Base-by-base conservation (phyloP, 1,140 invertebrate genomes). In the Calosoma granatense region DNA sequence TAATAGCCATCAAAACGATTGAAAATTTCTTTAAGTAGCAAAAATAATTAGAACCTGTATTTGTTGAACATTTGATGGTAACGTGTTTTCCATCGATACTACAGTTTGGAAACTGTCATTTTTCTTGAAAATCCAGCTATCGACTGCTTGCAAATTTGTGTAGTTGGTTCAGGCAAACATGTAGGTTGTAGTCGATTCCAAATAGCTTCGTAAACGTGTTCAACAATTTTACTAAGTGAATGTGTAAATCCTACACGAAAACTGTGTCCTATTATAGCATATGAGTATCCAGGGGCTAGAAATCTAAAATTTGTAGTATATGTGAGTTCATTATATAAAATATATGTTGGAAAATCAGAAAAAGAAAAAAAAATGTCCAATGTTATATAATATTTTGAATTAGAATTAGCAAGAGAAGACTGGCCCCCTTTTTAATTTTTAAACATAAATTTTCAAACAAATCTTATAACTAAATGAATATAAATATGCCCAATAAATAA, bases 71-170 rank as follows among this genome's bases (percentile, higher is more conserved):
- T 57, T 70, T 64, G 30, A 75, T 70, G 22, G 62, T 58, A 20
- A 76, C 55, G 58, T 77, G 72, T 60, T 76, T 77, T 3, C 72
- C 70, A 62, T 77, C 74, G 9, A 77, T 64, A 26, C 66, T 65
- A 2, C n/a, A n/a, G n/a, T n/a, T n/a, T n/a, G n/a, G n/a, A n/a
- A n/a, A n/a, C n/a, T n/a, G n/a, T n/a, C n/a, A n/a, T n/a, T n/a
- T n/a, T n/a, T n/a, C n/a, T n/a, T n/a, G n/a, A n/a, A n/a, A n/a
- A n/a, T n/a, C n/a, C n/a, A n/a, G n/a, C n/a, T n/a, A n/a, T n/a
- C n/a, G n/a, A n/a, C n/a, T n/a, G n/a, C n/a, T n/a, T n/a, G n/a
- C n/a, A n/a, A n/a, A n/a, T n/a, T n/a, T n/a, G n/a, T n/a, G n/a
- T n/a, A n/a, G n/a, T n/a, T n/a, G n/a, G n/a, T n/a, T n/a, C n/a